Evolutionary conservation across 2,797 vertebrate genomes (phyloP), one percentile per base, ranked within the genome.

Genomic region (Anguilla anguilla): DNA sequence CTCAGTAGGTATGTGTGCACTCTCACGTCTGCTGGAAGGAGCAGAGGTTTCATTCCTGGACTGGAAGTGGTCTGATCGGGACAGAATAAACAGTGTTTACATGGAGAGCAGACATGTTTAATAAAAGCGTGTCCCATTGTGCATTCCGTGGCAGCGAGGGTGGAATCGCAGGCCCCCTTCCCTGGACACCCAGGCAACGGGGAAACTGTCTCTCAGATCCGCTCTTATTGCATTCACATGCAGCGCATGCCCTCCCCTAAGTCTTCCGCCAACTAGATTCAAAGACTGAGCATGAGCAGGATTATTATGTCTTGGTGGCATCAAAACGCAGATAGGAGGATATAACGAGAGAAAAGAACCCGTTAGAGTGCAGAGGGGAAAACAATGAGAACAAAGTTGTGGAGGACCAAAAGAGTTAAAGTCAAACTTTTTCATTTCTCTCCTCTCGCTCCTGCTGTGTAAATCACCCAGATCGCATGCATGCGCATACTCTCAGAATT

Each of bases 281-380:
- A 82, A 82, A 82, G 77, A 81, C 77, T 49, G 43, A 81, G 25
- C 22, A 82, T 51, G 22, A 82, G 43, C 43, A 3, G 79, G 43
- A 82, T 82, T 9, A 82, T 82, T 82, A 82, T 82, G 79, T 51
- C 46, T 82, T 10, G 46, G 79, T 51, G 79, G 43, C 7, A 82
- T 82, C 79, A 51, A 49, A 11, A 9, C 9, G n/a, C 79, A 25
- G 79, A 51, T 51, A 82, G 43, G 1, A 49, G 19, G 22, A 11
- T n/a, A 10, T 3, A 51, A 49, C 22, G 25, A 43, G 74, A 51
- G 9, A 49, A 79, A 35, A 82, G 22, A 82, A 49, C 35, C 39
- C 28, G 35, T 43, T 49, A 82, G 35, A 81, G 4, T 19, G 46
- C 35, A 79, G 22, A 82, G 25, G 19, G 19, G 6, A 4, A n/a